Conservation (phyloP, 2,113 vertebrate species). For the Rhea pennata region DNA sequence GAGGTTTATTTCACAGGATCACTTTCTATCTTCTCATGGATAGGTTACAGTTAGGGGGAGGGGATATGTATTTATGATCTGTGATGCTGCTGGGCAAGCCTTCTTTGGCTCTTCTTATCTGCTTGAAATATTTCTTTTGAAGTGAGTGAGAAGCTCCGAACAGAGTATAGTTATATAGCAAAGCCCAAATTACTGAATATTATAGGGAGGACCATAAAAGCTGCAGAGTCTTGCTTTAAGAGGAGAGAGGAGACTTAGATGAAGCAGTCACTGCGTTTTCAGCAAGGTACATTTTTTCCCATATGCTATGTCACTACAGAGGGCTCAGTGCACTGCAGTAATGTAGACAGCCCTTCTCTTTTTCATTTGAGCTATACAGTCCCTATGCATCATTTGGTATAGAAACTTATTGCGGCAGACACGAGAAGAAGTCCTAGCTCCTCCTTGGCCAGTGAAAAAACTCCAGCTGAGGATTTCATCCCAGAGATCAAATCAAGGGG, state of each 20-base stretch:
- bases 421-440: not conserved
- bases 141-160: not conserved
- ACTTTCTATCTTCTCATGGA: not conserved
- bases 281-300: not conserved
- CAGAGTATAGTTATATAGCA: not conserved
- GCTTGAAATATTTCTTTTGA: not conserved
- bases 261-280: not conserved
- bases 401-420: not conserved
- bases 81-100: not conserved
- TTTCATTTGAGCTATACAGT: not conserved
- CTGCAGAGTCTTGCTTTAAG: not conserved
- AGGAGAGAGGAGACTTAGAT: not conserved
- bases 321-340: not conserved
- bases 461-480: not conserved
- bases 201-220: not conserved
- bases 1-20: not conserved
- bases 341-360: not conserved
- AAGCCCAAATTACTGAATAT: not conserved
- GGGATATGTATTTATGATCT: not conserved
- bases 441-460: not conserved
- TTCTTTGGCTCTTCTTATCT: not conserved
- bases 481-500: not conserved
- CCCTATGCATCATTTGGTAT: not conserved
- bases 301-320: not conserved
- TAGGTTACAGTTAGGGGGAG: not conserved